Base-by-base conservation (phyloP, 2,888 invertebrate species). In the Dicyrtomina minuta region DNA sequence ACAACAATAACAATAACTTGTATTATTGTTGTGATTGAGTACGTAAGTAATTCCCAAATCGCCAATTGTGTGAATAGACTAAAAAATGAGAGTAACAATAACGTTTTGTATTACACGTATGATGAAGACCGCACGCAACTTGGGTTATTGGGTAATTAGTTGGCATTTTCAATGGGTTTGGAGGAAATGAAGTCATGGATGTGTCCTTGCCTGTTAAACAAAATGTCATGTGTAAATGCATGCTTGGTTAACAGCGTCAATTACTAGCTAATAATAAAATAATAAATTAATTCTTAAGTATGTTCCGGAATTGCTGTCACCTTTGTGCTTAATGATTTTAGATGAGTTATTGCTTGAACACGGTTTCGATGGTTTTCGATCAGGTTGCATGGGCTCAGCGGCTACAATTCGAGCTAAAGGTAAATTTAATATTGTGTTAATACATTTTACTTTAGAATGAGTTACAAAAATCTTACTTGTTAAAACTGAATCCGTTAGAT, bases 81-180 rank as follows among this genome's bases (percentile, higher is more conserved):
- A n/a, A n/a, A n/a, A n/a, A n/a, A n/a, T n/a, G n/a, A n/a, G n/a
- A n/a, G n/a, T n/a, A n/a, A n/a, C n/a, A n/a, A n/a, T n/a, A n/a
- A n/a, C n/a, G n/a, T n/a, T 59, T 12, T 6, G 59, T 4, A 46
- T 76, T 79, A 86, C 86, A 85, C 75, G 93, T 92, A 81, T 96
- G 96, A 81, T 96, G 95, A 55, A 96, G 84, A 1, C 96, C 96
- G 81, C 93, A 93, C 0, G 93, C 88, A 39, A 96, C 87, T 81
- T 94, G 91, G 8, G 88, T 84, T 27, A 92, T 89, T 10, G 90
- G 88, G 77, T 88, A 89, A 41, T 90, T 89, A 68, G 82, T 83
- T 0, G 89, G 88, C 71, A 91, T 82, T 51, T 86, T 84, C 24
- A 91, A 84, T 79, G 87, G 85, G 15, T 90, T 91, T 1, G 96